A percentile compares a stretch with the other conserved stretches of the same genome.
Evolutionary conservation across 2,797 vertebrate species (phyloP).

Genomic region (Schizopygopsis pylzovi): DNA sequence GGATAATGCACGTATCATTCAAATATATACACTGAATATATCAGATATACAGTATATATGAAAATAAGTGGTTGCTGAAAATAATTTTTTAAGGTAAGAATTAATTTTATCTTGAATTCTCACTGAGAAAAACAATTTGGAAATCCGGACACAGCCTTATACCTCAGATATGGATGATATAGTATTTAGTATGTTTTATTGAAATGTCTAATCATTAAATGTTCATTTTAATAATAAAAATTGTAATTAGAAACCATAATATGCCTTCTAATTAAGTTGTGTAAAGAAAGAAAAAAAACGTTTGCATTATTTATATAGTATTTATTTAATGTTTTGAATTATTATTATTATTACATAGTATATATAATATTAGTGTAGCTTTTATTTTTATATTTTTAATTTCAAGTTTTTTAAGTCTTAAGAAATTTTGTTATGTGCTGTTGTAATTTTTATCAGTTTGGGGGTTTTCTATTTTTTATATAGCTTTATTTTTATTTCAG

Average conservation of each 20-base stretch:
- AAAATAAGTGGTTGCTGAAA: neutral
- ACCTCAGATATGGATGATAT: conserved; percentile 8
- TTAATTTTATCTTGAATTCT: conserved; percentile 29
- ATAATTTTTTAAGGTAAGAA: neutral
- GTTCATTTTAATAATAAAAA: conserved; percentile 30
- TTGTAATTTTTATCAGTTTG: neutral
- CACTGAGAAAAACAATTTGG: neutral
- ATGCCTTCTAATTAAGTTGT: neutral
- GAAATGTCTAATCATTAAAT: conserved; percentile 20
- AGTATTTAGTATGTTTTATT: conserved; percentile 46
- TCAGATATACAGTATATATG: neutral
- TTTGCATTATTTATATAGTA: neutral
- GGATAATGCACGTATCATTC: neutral
- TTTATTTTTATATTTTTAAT: neutral
- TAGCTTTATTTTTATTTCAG: neutral
- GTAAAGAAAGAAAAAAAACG: neutral
- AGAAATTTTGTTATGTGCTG: neutral
- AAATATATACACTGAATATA: neutral
- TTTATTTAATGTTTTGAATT: neutral
- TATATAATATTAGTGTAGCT: neutral
- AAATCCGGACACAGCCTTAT: neutral
- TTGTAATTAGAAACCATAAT: neutral
- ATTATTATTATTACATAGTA: neutral
- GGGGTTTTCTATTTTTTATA: neutral
- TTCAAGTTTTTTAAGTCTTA: neutral